Conservation (phyloP, 2,113 vertebrate species). For the Cyanoderma ruficeps region DNA sequence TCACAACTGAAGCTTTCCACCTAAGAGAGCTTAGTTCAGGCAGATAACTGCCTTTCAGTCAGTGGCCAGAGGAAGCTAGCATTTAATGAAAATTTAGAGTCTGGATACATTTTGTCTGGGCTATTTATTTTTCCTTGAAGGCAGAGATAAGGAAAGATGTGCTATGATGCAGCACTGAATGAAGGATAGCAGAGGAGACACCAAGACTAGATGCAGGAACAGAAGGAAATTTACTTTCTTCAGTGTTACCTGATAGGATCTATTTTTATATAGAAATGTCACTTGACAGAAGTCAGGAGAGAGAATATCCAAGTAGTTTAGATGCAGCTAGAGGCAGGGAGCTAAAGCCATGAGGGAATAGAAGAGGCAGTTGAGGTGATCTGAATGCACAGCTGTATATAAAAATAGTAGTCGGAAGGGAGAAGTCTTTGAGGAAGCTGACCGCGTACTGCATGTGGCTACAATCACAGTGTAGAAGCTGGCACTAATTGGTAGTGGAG, state of each 20-base stretch:
- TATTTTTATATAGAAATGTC: constrained; percentile 38
- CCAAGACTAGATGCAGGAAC: background rate
- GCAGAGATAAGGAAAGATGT: background rate
- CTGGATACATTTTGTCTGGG: background rate
- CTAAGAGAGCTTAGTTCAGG: background rate
- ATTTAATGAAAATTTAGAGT: background rate
- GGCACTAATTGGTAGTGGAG: background rate
- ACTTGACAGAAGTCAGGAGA: background rate
- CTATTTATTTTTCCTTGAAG: constrained; percentile 4
- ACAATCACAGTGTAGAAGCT: background rate
- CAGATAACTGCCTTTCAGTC: background rate
- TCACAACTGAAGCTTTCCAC: background rate
- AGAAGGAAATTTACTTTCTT: background rate
- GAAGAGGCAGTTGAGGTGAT: background rate
- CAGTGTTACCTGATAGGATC: background rate
- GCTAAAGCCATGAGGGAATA: background rate
- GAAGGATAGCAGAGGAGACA: background rate
- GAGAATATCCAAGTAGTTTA: background rate
- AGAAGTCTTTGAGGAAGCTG: background rate
- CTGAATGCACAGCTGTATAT: background rate
- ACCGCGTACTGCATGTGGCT: background rate
- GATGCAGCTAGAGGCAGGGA: background rate
- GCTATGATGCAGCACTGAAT: background rate
- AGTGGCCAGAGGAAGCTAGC: background rate
- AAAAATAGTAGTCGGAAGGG: background rate